These are phyloP conservation scores for Oncorhynchus mykiss DNA, from an alignment of 2,113 vertebrate genomes.

Conservation along the genomic window DNA sequence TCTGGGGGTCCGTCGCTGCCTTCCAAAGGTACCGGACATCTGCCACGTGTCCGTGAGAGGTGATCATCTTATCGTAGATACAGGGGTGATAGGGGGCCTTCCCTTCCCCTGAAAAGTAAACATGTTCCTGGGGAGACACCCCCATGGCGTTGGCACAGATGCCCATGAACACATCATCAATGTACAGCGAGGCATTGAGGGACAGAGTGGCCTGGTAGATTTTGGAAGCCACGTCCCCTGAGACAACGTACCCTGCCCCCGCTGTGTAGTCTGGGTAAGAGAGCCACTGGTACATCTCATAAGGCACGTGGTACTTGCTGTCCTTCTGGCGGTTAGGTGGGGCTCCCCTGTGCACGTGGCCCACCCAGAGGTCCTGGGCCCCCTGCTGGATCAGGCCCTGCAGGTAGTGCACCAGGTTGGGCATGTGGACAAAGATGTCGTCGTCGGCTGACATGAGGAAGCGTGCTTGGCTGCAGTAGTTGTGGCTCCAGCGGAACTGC, in stretches of 20 bases:
- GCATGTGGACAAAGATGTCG: slow-evolving; percentile 91
- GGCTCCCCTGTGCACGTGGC: slow-evolving; percentile 84
- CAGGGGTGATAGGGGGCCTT: slow-evolving; percentile 88
- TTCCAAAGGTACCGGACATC: slow-evolving; percentile 84
- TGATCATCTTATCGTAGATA: slow-evolving; percentile 94
- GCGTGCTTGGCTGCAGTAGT: slow-evolving; percentile 82
- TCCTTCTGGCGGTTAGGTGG: slow-evolving; percentile 81
- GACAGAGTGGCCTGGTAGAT: slow-evolving; percentile 83
- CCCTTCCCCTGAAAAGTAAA: slow-evolving; percentile 90
- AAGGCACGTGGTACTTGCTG: slow-evolving; percentile 89
- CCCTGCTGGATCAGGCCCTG: slow-evolving; percentile 70
- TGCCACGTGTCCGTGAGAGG: slow-evolving; percentile 84
- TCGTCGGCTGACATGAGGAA: slow-evolving; percentile 96
- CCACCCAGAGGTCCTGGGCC: slow-evolving; percentile 83
- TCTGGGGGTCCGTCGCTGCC: slow-evolving; percentile 74
- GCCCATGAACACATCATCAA: slow-evolving; percentile 97
- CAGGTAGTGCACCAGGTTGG: slow-evolving; percentile 87
- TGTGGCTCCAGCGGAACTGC: slow-evolving; percentile 88
- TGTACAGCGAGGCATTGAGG: slow-evolving; percentile 87
- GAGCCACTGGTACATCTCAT: slow-evolving; percentile 87
- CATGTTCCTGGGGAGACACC: slow-evolving; percentile 82
- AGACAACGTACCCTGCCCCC: slow-evolving; percentile 88
- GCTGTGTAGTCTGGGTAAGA: slow-evolving; percentile 94
- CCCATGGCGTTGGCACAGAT: slow-evolving; percentile 88
- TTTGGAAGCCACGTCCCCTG: slow-evolving; percentile 83